Base-by-base conservation (phyloP, 2,797 vertebrate species). In the Oreochromis mossambicus region DNA sequence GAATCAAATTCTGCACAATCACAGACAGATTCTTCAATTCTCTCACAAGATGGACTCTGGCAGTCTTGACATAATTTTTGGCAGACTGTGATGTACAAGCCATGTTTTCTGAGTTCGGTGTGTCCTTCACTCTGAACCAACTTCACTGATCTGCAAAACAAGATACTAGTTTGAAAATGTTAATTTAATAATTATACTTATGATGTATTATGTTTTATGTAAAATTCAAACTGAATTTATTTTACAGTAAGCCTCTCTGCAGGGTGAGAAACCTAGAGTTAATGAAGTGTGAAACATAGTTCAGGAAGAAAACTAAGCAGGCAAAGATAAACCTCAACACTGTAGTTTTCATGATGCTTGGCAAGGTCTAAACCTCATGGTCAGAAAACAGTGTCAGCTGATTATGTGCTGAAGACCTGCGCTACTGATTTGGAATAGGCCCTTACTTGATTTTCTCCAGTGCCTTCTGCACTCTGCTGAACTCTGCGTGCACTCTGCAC, bases 1-100 rank as follows among this genome's bases (percentile, higher is more conserved):
- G 50, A 54, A 75, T 6, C 55, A 91, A 78, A 34, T 88, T 89
- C 12, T 88, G 83, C 38, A 83, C 5, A 79, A 92, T 88, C 34
- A 87, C 51, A 24, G 86, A 58, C 2, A 54, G 78, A 48, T 11
- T 26, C 54, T 11, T 83, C n/a, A 91, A 58, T 19, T 38, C 32
- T 56, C 5, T 2, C 41, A 83, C 82, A 4, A 91, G 90, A 5
- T 46, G 11, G 2, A 0, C 0, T 85, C 87, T 80, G 56, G 61
- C 85, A 12, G 3, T 24, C 1, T 1, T 2, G 24, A 91, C 3
- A 13, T 86, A 90, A 1, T 83, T 6, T 15, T 7, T 3, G 4
- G 86, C 86, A 12, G 87, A 82, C 56, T 56, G 78, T 9, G 36
- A 3, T 48, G 92, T 32, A 63, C 38, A 81, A n/a, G 86, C 92